These are phyloP conservation scores for Scaptomyza caliginosa DNA, from an alignment of 2,888 invertebrate genomes.

Conservation along the genomic window DNA sequence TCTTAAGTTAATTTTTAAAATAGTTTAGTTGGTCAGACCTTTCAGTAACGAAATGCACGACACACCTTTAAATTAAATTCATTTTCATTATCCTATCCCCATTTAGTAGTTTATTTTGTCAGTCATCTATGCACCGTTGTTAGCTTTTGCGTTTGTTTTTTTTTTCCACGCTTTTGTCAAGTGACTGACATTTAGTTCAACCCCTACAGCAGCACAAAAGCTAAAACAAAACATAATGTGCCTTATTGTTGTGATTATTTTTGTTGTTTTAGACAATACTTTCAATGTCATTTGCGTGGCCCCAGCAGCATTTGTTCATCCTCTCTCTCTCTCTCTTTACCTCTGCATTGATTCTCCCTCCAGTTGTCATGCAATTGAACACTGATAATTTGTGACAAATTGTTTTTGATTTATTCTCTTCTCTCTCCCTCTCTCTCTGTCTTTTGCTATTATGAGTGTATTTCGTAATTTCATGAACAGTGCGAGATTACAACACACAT, in stretches of 20 bases:
- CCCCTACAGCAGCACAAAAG: conserved; percentile 35
- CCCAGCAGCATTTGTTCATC: conserved; percentile 17
- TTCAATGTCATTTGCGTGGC: conserved; percentile 70
- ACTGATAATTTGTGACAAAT: conserved; percentile 77
- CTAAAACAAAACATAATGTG: conserved; percentile 67
- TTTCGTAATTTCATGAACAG: conserved; percentile 56
- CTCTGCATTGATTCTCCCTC: conserved; percentile 2
- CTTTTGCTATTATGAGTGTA: conserved; percentile 12
- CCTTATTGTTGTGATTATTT: conserved; percentile 37
- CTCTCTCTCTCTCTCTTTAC: conserved; percentile 7
- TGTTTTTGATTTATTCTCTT: conserved; percentile 76
- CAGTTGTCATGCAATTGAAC: conserved; percentile 58
- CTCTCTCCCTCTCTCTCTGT: background rate
- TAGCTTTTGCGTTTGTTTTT: conserved; percentile 43
- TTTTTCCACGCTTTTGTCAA: conserved; percentile 53
- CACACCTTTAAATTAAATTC: conserved; percentile 37
- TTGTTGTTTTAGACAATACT: conserved; percentile 49
- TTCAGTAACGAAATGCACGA: conserved; percentile 12
- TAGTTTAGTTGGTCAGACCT: background rate
- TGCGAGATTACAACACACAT: conserved; percentile 51
- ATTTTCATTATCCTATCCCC: conserved; percentile 20
- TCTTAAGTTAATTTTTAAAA: background rate
- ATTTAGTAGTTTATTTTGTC: conserved; percentile 19
- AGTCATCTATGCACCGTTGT: conserved; percentile 32
- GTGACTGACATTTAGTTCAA: conserved; percentile 68